phyloP scores from a whole-genome alignment of 2,888 invertebrate genomes.

The Hypercompe scribonia region DNA sequence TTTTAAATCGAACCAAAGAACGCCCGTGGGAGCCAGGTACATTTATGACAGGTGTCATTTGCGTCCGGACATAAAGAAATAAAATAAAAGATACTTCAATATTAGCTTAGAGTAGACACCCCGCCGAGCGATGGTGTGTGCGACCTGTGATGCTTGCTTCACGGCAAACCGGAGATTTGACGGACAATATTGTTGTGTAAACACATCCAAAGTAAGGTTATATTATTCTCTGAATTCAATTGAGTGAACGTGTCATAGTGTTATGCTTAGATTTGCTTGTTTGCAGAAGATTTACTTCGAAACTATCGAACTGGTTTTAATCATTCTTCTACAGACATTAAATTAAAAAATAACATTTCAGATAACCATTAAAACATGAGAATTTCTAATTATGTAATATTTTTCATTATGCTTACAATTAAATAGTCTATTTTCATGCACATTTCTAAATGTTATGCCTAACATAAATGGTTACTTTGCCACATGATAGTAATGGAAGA shows the following conservation, averaged over 20 bases:
- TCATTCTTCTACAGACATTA: neutral
- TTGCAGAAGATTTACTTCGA: neutral
- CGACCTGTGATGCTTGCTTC: constrained; percentile 50
- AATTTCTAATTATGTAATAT: no score
- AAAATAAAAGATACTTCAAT: constrained; percentile 77
- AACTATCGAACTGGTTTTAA: neutral
- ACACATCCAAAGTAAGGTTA: constrained; percentile 54
- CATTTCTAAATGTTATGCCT: no score
- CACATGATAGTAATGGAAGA: no score
- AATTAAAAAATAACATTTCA: no score
- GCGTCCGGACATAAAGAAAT: constrained; percentile 59
- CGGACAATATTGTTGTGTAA: constrained; percentile 57
- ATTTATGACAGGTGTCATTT: constrained; percentile 78
- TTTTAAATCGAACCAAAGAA: constrained; percentile 52
- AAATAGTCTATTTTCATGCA: no score
- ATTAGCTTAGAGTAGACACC: constrained; percentile 67
- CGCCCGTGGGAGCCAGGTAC: constrained; percentile 67
- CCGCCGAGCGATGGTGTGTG: constrained; percentile 65
- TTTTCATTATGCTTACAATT: no score
- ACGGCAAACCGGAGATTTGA: constrained; percentile 57
- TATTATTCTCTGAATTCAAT: constrained; percentile 46
- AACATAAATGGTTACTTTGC: no score
- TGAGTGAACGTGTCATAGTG: neutral
- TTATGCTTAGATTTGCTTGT: neutral
- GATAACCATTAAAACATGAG: no score